A percentile compares a stretch with the other conserved stretches of the same genome.
phyloP scores from a whole-genome alignment of 2,113 vertebrate species.

The Sceloporus undulatus region DNA sequence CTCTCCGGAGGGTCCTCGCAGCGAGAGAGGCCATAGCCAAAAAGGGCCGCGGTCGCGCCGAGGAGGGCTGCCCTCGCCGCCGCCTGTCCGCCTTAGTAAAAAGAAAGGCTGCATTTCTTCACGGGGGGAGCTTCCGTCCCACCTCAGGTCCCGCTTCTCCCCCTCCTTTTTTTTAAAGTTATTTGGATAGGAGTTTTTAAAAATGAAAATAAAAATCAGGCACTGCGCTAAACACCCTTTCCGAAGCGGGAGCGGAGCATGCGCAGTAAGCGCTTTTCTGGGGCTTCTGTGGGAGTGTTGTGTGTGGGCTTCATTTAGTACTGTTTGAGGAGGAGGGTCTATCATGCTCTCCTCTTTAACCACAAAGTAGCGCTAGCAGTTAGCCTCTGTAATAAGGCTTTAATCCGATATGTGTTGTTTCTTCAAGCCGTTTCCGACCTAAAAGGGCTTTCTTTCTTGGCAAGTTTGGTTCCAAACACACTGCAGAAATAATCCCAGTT shows the following conservation, averaged over 20 bases:
- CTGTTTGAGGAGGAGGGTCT: no score
- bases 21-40: slow-evolving; percentile 45
- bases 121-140: no score
- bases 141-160: background rate
- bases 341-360: no score
- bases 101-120: fast-evolving
- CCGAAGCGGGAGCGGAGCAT: background rate
- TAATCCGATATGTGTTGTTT: no score
- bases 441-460: no score
- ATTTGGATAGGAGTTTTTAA: background rate
- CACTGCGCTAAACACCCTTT: fast-evolving
- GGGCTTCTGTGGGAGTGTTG: no score
- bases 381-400: no score
- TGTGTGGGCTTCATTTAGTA: no score
- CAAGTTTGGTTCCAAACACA: no score
- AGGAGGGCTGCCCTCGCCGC: fast-evolving
- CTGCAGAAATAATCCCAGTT: no score
- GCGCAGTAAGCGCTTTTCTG: background rate
- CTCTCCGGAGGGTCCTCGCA: slow-evolving; percentile 47
- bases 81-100: background rate
- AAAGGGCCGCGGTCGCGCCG: fast-evolving
- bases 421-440: no score
- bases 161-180: background rate
- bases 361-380: no score
- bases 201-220: background rate